Percentiles rank a stretch among this genome's conserved stretches.
phyloP scores from a whole-genome alignment of 2,888 invertebrate species.

The Rhagonycha lutea region DNA sequence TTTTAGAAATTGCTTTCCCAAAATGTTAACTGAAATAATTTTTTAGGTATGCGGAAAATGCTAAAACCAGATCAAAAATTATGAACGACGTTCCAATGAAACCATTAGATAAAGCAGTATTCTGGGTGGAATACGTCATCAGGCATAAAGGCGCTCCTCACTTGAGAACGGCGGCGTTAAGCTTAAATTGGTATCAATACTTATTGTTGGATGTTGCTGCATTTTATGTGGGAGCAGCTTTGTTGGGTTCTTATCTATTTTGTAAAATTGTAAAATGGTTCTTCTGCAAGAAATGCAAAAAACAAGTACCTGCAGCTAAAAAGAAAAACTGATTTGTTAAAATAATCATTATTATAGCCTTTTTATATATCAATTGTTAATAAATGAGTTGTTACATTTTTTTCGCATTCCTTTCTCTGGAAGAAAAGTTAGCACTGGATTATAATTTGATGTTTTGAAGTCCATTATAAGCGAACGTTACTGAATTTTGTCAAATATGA shows the following conservation, averaged over 20 bases:
- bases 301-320: not conserved
- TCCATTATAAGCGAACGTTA: too few relatives aligned
- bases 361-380: not conserved
- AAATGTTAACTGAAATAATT: not conserved
- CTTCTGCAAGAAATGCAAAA: not conserved
- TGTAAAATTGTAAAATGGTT: not conserved
- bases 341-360: not conserved
- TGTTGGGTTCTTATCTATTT: not conserved
- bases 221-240: not conserved
- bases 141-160: constrained; percentile 40
- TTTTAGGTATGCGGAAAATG: constrained; percentile 37
- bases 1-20: not conserved
- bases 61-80: constrained; percentile 33
- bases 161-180: constrained; percentile 30
- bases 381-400: not conserved
- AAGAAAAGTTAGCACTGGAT: too few relatives aligned
- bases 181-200: constrained; percentile 36
- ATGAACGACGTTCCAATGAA: constrained; percentile 36
- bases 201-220: constrained; percentile 30
- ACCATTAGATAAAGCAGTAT: constrained; percentile 39
- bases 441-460: too few relatives aligned
- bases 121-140: constrained; percentile 41
- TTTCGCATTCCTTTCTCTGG: too few relatives aligned
- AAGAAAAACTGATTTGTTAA: not conserved
- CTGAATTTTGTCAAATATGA: too few relatives aligned